Conservation (phyloP, 1,140 invertebrate genomes). For the Cheumatopsyche charites region DNA sequence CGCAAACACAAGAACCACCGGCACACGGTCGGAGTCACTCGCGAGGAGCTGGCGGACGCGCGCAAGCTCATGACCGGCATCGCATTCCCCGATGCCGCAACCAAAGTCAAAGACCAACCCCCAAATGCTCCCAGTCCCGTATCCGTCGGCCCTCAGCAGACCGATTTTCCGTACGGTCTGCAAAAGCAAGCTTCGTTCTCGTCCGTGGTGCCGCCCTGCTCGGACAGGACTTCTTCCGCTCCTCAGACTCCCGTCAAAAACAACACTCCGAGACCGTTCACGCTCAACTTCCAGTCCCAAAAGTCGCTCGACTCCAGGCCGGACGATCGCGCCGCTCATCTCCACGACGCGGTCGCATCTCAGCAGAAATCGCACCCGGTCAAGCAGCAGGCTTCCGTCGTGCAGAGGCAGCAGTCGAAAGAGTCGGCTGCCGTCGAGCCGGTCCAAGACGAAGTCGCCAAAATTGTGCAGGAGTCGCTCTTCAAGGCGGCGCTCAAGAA, state of each 20-base stretch:
- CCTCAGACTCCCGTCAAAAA: constrained; percentile 51
- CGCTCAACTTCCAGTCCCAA: constrained; percentile 28
- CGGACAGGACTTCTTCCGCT: constrained; percentile 34
- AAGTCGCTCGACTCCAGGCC: not conserved
- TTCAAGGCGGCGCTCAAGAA: constrained; percentile 40
- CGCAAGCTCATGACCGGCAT: constrained; percentile 74
- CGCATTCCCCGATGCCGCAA: constrained; percentile 52
- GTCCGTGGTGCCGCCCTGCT: constrained; percentile 26
- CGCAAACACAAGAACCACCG: constrained; percentile 64
- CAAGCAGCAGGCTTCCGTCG: constrained; percentile 52
- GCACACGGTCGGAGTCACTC: constrained; percentile 81
- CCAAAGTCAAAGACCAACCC: constrained; percentile 25
- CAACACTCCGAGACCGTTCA: constrained; percentile 56
- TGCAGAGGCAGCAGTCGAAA: constrained; percentile 49
- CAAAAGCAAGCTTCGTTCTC: constrained; percentile 48
- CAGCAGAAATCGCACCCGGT: constrained; percentile 52
- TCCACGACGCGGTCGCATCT: constrained; percentile 52
- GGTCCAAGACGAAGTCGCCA: constrained; percentile 32
- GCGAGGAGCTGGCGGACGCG: constrained; percentile 77
- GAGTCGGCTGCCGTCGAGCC: constrained; percentile 37
- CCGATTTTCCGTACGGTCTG: constrained; percentile 40
- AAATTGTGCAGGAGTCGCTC: constrained; percentile 42
- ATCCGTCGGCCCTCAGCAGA: no score
- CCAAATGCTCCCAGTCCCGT: constrained; percentile 39
- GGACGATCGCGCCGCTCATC: constrained; percentile 26